Base-by-base conservation (phyloP, 2,888 invertebrate genomes). In the Cerastis rubricosa region DNA sequence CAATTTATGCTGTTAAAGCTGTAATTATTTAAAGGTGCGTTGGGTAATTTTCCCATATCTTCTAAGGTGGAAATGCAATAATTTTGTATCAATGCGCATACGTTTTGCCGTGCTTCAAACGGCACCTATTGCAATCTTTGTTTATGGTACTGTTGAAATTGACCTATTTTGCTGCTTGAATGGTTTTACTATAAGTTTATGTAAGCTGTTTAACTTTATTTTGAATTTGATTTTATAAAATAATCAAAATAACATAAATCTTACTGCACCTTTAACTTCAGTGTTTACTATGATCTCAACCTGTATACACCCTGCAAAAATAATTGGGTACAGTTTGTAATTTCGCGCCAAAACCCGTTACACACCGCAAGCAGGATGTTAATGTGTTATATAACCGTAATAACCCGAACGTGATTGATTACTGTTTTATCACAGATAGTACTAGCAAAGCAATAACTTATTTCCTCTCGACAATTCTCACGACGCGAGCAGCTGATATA, bases 1-100 rank as follows among this genome's bases (percentile, higher is more conserved):
- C 49, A 71, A 87, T 85, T 87, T 85, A 86, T 87, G 81, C 78
- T 73, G 83, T 82, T 80, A 81, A 83, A 82, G 81, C 69, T 72
- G 63, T 83, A 83, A 83, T 83, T 83, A 83, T 83, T 83, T 83
- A 83, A 74, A 82, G 69, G 49, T 72, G 83, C 72, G 57, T 75
- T 83, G 74, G 74, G 82, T 83, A 83, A 83, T 83, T 83, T 83
- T 83, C 83, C 70, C 74, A 83, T 83, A 83, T 83, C 83, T 83
- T 79, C 71, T 59, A 9, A 40, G 72, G 74, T 79, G 83, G 79
- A 83, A 83, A 83, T 74, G 82, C 83, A 83, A 83, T 83, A 83
- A 83, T 83, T 83, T 83, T 79, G 51, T 75, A 83, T 83, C 74
- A 83, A 70, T 67, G 79, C 61, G 59, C 47, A 51, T 71, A 71